Conservation (phyloP, 2,113 vertebrate species). For the Pardalotus punctatus region DNA sequence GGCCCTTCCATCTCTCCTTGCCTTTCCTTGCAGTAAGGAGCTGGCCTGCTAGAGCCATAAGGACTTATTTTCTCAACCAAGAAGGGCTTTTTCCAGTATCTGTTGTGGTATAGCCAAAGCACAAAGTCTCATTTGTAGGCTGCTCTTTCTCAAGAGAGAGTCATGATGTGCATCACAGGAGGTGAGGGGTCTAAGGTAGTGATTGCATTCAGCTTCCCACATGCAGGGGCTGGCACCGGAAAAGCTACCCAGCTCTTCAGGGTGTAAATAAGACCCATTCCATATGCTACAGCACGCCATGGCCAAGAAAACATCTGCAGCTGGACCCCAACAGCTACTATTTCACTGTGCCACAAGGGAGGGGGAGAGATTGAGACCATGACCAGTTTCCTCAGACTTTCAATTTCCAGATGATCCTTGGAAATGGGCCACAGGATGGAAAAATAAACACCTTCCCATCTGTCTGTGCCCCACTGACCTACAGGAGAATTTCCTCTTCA, state of each 20-base stretch:
- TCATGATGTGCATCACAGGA: background rate
- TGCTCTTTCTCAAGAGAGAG: background rate
- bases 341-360: background rate
- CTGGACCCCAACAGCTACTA: background rate
- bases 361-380: background rate
- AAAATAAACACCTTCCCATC: background rate
- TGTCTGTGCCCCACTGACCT: background rate
- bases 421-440: background rate
- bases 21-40: background rate
- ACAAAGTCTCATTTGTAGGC: background rate
- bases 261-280: background rate
- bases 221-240: background rate
- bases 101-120: background rate
- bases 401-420: background rate
- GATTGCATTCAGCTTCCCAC: background rate
- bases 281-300: background rate
- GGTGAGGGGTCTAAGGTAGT: background rate
- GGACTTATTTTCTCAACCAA: background rate
- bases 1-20: background rate
- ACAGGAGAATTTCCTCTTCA: background rate
- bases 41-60: background rate
- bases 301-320: background rate
- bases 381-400: background rate
- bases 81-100: background rate
- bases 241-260: background rate